Conservation (phyloP, 2,797 vertebrate genomes). For the Parauchenoglanis ngamensis region DNA sequence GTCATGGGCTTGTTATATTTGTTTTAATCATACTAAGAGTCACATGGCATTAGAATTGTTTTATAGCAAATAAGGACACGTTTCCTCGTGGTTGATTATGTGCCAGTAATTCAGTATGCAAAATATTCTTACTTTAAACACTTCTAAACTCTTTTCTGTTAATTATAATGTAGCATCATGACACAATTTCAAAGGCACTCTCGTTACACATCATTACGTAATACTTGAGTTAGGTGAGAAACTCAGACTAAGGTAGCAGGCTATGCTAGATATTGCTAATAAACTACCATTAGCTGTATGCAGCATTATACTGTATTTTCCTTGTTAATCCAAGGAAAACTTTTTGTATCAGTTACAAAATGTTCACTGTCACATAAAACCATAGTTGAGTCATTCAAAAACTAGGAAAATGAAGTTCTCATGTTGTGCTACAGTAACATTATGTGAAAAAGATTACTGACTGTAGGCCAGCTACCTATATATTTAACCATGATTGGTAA, state of each 20-base stretch:
- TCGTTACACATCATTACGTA: neutral
- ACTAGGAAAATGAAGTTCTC: neutral
- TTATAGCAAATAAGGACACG: neutral
- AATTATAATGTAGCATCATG: neutral
- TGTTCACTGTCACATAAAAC: neutral
- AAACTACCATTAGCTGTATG: neutral
- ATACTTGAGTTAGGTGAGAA: neutral
- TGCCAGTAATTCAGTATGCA: neutral
- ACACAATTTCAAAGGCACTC: neutral
- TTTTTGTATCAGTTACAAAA: conserved; percentile 3
- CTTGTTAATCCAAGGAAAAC: neutral
- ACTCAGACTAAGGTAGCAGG: neutral
- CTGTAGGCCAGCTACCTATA: neutral
- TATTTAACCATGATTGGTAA: neutral
- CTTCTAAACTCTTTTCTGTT: neutral
- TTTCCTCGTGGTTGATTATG: neutral
- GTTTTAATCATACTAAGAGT: neutral
- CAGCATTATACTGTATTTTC: neutral
- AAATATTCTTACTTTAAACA: neutral
- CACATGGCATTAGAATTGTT: neutral
- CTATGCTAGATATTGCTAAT: neutral
- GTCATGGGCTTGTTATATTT: neutral
- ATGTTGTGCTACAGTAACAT: neutral
- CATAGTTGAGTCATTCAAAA: neutral
- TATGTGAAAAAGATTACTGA: neutral